Conservation (phyloP, 2,888 invertebrate species). For the Serrognathus titanus region DNA sequence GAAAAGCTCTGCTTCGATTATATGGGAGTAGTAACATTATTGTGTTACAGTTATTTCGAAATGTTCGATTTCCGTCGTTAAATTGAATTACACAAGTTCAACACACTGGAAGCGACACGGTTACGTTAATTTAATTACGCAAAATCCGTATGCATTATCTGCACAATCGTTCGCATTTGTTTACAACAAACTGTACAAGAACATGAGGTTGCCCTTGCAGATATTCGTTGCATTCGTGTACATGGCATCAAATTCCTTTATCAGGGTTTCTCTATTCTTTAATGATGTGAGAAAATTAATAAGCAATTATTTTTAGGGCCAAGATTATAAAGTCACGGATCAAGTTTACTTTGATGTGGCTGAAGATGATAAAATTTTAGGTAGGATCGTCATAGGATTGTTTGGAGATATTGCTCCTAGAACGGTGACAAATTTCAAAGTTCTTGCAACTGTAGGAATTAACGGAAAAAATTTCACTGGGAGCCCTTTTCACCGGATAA, state of each 20-base stretch:
- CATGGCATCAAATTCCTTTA: too few species aligned
- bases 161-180: not conserved
- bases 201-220: too few species aligned
- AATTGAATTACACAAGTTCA: constrained; percentile 1
- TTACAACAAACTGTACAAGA: too few species aligned
- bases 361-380: constrained; percentile 67
- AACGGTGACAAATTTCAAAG: constrained; percentile 81
- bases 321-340: constrained; percentile 69
- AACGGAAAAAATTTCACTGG: constrained; percentile 76
- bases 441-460: constrained; percentile 73
- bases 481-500: constrained; percentile 78
- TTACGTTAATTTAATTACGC: not conserved
- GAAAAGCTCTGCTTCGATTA: too few species aligned
- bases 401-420: constrained; percentile 84
- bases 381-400: constrained; percentile 81
- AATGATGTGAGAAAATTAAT: not conserved
- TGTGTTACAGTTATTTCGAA: too few species aligned
- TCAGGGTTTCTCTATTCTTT: too few species aligned
- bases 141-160: not conserved
- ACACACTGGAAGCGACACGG: not conserved
- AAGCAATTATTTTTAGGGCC: constrained; percentile 50
- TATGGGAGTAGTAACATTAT: too few species aligned
- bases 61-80: not conserved
- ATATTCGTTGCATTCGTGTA: too few species aligned
- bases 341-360: constrained; percentile 80